Base-by-base conservation (phyloP, 2,888 invertebrate species). In the Resseliella maxima region DNA sequence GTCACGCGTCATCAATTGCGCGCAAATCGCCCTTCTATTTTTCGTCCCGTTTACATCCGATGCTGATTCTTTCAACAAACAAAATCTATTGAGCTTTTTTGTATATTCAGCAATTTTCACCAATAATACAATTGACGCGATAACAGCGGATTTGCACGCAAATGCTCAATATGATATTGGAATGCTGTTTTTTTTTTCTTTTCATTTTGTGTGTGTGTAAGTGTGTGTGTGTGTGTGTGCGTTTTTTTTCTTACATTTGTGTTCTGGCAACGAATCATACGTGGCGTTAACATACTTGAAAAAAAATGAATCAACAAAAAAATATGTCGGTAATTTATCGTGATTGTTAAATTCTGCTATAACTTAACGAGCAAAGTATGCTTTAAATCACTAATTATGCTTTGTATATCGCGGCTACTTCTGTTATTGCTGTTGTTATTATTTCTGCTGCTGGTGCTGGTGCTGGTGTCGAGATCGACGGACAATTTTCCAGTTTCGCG, bases 381-480 rank as follows among this genome's bases (percentile, higher is more conserved):
- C 21, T 59, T 59, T 59, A 59, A 59, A 59, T 59, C 59, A 24
- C 59, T 59, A 59, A 59, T 59, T 59, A 59, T 24, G 59, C 59
- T 1, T 2, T 59, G 59, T 24, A 24, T 59, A 24, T 59, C 3
- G 2, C 24, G 2, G 59, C 59, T n/a, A 24, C 24, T 6, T 8
- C 21, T 50, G 15, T 18, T 18, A 2, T 18, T 2, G 15, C 50
- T 18, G 15, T 18, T 50, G 10, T 50, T 50, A 2, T 50, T 18
- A 12, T 18, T 50, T 18, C 21, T 18, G 15, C 21, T 50, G 15
- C 15, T 50, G 50, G 50, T 50, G 15, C 21, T 12, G 12, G 12
- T 12, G 41, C 5, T 41, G 41, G 41, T 41, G 41, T 41, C 41
- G 12, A 41, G 12, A 41, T 5, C 41, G 41, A 8, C 41, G 41